Conservation (phyloP, 2,888 invertebrate species). For the Andrena trimmerana region DNA sequence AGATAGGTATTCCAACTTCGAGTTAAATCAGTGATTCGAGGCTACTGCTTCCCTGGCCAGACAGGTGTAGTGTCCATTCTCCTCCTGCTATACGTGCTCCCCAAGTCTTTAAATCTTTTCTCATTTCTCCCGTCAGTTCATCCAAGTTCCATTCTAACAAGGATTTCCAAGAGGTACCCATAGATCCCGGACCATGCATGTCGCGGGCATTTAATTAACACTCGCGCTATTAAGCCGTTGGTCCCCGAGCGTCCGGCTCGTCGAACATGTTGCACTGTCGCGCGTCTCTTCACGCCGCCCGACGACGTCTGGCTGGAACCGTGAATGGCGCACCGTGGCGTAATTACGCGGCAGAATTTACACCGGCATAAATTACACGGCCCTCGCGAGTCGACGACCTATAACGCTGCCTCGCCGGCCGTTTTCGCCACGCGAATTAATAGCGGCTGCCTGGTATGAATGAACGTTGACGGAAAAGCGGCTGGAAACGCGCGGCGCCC, state of each 20-base stretch:
- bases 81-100: too few relatives aligned
- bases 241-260: slow-evolving; percentile 11
- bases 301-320: slow-evolving; percentile 3
- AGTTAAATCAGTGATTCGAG: too few relatives aligned
- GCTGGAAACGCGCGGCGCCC: slow-evolving; percentile 15
- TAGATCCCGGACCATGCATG: too few relatives aligned
- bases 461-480: slow-evolving; percentile 55
- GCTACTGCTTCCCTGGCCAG: too few relatives aligned
- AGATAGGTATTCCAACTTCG: too few relatives aligned
- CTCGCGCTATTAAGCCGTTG: slow-evolving; percentile 39
- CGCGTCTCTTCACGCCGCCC: slow-evolving; percentile 24
- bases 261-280: slow-evolving; percentile 23
- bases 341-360: slow-evolving; percentile 68
- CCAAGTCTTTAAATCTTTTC: too few relatives aligned
- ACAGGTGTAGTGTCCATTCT: too few relatives aligned
- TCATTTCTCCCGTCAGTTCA: too few relatives aligned
- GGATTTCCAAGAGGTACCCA: too few relatives aligned
- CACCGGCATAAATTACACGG: slow-evolving; percentile 67
- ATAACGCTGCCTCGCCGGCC: slow-evolving; percentile 34
- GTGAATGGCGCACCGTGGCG: slow-evolving; percentile 62
- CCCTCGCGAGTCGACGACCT: slow-evolving; percentile 54
- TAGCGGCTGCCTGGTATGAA: slow-evolving; percentile 51
- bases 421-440: slow-evolving; percentile 68
- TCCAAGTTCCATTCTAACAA: too few relatives aligned
- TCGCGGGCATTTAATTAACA: slow-evolving; percentile 30